Conservation (phyloP, 2,113 vertebrate genomes). For the Greenwoodochromis staneri region DNA sequence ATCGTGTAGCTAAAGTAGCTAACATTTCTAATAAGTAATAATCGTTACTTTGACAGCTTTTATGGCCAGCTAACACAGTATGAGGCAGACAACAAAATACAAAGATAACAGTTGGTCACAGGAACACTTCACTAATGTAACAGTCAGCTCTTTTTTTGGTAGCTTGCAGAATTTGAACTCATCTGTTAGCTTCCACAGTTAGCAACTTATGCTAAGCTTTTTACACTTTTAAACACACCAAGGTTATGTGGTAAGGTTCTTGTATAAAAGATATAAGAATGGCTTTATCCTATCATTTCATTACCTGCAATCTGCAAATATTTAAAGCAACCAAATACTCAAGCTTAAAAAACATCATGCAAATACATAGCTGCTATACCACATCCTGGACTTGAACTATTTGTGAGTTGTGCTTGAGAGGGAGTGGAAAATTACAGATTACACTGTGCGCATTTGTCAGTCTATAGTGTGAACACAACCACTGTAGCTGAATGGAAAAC, state of each 20-base stretch:
- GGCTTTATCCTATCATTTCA: background rate
- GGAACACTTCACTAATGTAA: background rate
- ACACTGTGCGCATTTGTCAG: background rate
- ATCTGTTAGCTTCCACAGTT: background rate
- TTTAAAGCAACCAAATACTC: background rate
- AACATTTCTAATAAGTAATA: background rate
- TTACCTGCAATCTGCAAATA: background rate
- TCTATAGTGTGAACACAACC: background rate
- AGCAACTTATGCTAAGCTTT: background rate
- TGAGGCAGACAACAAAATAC: background rate
- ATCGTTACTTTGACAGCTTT: background rate
- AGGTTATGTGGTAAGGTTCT: background rate
- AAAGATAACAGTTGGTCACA: background rate
- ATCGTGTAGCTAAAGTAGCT: background rate
- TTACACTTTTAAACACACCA: background rate
- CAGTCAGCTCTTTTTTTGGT: background rate
- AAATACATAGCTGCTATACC: background rate
- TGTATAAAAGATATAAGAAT: background rate
- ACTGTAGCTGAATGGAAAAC: background rate
- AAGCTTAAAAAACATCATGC: background rate
- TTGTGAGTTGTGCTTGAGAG: background rate
- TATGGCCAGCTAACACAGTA: background rate
- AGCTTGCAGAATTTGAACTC: rapidly evolving
- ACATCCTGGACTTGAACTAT: background rate
- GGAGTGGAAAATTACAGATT: background rate